These are phyloP conservation scores for Eristalis arbustorum DNA, from an alignment of 2,888 invertebrate genomes.

Conservation along the genomic window DNA sequence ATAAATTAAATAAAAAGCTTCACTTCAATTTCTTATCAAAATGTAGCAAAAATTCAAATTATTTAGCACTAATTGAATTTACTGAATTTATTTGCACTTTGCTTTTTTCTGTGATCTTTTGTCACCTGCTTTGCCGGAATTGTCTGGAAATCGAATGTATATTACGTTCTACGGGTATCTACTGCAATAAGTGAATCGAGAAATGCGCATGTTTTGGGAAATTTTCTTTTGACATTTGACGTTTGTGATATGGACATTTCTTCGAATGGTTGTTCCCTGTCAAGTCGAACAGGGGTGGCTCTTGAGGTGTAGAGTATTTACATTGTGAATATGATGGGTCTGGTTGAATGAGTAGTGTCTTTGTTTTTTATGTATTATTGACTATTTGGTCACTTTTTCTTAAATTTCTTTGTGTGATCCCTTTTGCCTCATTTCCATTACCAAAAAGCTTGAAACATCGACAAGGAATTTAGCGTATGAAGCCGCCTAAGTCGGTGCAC, in stretches of 20 bases:
- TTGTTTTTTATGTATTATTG: too few relatives aligned
- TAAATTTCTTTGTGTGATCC: too few relatives aligned
- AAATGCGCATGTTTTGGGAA: slow-evolving; percentile 69
- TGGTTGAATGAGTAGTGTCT: too few relatives aligned
- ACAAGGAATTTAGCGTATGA: too few relatives aligned
- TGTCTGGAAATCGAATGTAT: slow-evolving; percentile 62
- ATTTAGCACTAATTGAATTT: neutral
- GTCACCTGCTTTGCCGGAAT: slow-evolving; percentile 59
- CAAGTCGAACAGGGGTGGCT: neutral
- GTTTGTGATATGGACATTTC: slow-evolving; percentile 1
- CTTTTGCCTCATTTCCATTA: too few relatives aligned
- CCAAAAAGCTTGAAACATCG: too few relatives aligned
- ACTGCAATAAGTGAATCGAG: slow-evolving; percentile 10
- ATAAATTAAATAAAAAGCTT: slow-evolving; percentile 59
- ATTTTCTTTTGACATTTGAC: slow-evolving; percentile 40
- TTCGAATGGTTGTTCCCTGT: slow-evolving; percentile 5
- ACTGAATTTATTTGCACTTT: slow-evolving; percentile 26
- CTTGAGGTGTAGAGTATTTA: neutral
- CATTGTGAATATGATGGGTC: too few relatives aligned
- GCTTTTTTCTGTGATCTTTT: slow-evolving; percentile 31
- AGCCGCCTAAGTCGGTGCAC: too few relatives aligned
- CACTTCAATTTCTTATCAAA: slow-evolving; percentile 14
- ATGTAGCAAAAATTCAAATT: slow-evolving; percentile 31
- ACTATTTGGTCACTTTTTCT: too few relatives aligned
- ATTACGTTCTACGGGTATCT: slow-evolving; percentile 42